A percentile compares a stretch with the other conserved stretches of the same genome.
These are phyloP conservation scores for Cosmopolites sordidus DNA, from an alignment of 2,888 invertebrate species.

Conservation along the genomic window DNA sequence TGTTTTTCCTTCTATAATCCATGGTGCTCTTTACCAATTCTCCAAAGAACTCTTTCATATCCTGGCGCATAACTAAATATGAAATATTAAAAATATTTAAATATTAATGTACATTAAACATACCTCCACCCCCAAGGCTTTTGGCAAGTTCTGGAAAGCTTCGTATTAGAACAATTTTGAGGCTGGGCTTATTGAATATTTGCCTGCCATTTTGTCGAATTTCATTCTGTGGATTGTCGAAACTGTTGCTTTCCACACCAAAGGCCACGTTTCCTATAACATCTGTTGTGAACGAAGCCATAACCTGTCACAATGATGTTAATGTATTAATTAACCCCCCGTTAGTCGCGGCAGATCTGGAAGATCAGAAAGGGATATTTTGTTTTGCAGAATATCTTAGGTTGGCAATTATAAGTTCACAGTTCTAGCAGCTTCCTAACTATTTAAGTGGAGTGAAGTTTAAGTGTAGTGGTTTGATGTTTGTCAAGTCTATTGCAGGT, in stretches of 20 bases:
- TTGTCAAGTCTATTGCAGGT: no score
- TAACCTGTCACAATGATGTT: conserved; percentile 33
- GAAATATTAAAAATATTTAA: background rate
- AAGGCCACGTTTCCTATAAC: conserved; percentile 59
- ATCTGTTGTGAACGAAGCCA: conserved; percentile 56
- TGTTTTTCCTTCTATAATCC: conserved; percentile 33
- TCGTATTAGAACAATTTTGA: background rate
- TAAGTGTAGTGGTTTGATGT: no score
- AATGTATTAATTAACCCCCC: no score
- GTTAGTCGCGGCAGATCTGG: no score
- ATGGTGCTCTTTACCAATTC: conserved; percentile 35
- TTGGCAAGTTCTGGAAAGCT: conserved; percentile 9
- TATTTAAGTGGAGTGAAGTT: no score
- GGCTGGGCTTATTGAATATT: conserved; percentile 3
- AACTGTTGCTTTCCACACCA: conserved; percentile 56
- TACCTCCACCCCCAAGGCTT: conserved; percentile 4
- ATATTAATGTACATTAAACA: background rate
- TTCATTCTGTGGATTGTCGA: conserved; percentile 44
- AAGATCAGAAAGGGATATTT: no score
- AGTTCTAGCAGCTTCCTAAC: no score
- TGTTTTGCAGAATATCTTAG: no score
- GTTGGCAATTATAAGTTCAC: no score
- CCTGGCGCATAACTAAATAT: background rate
- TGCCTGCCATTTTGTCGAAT: conserved; percentile 40
- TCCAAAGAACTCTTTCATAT: conserved; percentile 35